Conservation (phyloP, 1,140 invertebrate species). For the Brachionus manjavacas region DNA sequence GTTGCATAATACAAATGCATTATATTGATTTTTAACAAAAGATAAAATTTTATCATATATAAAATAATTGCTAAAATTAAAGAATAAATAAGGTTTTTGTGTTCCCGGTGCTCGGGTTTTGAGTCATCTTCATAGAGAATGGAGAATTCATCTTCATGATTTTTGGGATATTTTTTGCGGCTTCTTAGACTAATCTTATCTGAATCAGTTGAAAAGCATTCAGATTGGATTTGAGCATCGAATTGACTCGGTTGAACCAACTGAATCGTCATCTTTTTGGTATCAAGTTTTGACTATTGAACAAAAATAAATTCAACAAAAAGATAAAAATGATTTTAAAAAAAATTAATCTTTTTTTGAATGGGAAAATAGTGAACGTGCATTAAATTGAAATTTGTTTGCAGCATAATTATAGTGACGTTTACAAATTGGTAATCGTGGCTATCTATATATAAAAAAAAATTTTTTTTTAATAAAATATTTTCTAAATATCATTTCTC, state of each 20-base stretch:
- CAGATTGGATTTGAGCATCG: not conserved
- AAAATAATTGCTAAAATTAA: not conserved
- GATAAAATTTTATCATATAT: not conserved
- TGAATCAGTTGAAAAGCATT: not conserved
- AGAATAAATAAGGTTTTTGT: not conserved
- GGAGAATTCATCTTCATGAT: not conserved
- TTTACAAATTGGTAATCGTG: not conserved
- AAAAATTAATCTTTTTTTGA: not conserved
- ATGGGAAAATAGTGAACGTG: not conserved
- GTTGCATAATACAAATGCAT: not conserved
- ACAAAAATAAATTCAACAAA: not conserved
- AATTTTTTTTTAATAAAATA: not conserved
- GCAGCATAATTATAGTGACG: not conserved
- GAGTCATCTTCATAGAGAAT: not conserved
- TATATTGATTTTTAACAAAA: not conserved
- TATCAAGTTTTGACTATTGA: not conserved
- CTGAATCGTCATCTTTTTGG: constrained; percentile 27
- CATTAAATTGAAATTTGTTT: not conserved
- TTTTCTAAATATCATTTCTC: not conserved
- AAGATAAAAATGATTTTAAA: not conserved
- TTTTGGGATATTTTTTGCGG: not conserved
- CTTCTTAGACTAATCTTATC: not conserved
- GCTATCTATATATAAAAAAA: not conserved
- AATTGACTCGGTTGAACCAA: not conserved
- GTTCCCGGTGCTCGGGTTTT: not conserved